phyloP scores from a whole-genome alignment of 1,140 invertebrate genomes.

The Apolygus lucorum region DNA sequence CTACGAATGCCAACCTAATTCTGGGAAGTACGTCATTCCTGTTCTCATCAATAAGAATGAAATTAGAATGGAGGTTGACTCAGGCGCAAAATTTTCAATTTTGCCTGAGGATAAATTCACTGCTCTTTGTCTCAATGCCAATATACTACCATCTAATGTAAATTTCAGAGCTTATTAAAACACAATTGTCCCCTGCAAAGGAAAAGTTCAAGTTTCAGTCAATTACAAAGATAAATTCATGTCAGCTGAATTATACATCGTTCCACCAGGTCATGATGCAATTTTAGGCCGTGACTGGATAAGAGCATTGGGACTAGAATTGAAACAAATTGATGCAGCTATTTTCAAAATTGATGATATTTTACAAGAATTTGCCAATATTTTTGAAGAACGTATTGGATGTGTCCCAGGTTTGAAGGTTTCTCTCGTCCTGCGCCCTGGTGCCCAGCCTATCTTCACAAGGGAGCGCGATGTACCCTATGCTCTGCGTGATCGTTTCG shows the following conservation, averaged over 20 bases:
- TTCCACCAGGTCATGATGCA: slow-evolving; percentile 12
- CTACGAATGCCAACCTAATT: slow-evolving; percentile 11
- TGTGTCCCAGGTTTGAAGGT: not conserved
- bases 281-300: slow-evolving; percentile 16
- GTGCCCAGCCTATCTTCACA: slow-evolving; percentile 8
- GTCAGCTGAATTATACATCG: slow-evolving; percentile 4
- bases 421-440: slow-evolving; percentile 3
- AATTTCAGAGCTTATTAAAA: slow-evolving; percentile 8
- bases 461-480: slow-evolving; percentile 9
- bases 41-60: slow-evolving; percentile 6
- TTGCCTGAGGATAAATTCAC: slow-evolving; percentile 11
- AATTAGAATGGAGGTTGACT: slow-evolving; percentile 6
- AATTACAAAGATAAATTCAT: slow-evolving; percentile 13
- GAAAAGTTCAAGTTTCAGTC: slow-evolving; percentile 8
- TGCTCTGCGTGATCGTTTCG: slow-evolving; percentile 3
- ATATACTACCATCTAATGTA: not conserved
- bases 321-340: slow-evolving; percentile 8
- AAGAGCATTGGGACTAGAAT: slow-evolving; percentile 3
- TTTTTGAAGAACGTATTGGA: slow-evolving; percentile 1
- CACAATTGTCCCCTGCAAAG: not conserved
- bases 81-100: slow-evolving; percentile 7
- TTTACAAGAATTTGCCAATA: too few species aligned
- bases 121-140: not conserved
- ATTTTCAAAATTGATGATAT: slow-evolving; percentile 7
- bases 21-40: not conserved